Evolutionary conservation across 2,797 vertebrate genomes (phyloP), one percentile per base, ranked within the genome.

Genomic region (Enteromius anoplus): DNA sequence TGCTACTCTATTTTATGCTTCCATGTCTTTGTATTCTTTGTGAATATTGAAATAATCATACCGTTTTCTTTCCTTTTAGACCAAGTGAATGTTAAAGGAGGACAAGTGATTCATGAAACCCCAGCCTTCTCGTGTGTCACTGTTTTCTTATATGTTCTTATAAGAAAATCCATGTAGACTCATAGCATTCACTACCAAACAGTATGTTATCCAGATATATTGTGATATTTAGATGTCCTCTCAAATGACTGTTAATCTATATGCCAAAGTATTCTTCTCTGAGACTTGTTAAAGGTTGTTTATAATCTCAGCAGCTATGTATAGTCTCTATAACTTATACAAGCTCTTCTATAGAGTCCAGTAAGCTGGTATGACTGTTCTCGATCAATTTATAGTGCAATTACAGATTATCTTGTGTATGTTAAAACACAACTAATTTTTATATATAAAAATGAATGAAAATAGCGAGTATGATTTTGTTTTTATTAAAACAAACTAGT

Each of bases 251-350:
- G 92, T 95, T 91, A 92, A 88, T 88, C 89, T 92, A 92, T 93
- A 95, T 94, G 93, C 94, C 94, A 96, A 96, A 96, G 94, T 88
- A 91, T 91, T 89, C 87, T 84, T 80, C 78, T 87, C 77, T 88
- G 87, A 87, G 86, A 87, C 85, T 88, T 79, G 85, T 87, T 87
- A 76, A 83, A 87, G 80, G 84, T 88, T 86, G 85, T 89, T 85
- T 51, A 87, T 89, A 84, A 86, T 84, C 82, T 85, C 73, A 86
- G 83, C 86, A 85, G 86, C 72, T 83, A 85, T 86, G 78, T 86
- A 83, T 86, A 85, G 81, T 85, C 75, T 81, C 71, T 85, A 84
- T 80, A 79, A 82, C 40, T 81, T 82, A 80, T 87, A 86, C 72
- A 85, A 86, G 87, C 84, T 88, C 82, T 88, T 87, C 86, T 87